phyloP scores from a whole-genome alignment of 2,113 vertebrate genomes.

The Theristicus caerulescens region DNA sequence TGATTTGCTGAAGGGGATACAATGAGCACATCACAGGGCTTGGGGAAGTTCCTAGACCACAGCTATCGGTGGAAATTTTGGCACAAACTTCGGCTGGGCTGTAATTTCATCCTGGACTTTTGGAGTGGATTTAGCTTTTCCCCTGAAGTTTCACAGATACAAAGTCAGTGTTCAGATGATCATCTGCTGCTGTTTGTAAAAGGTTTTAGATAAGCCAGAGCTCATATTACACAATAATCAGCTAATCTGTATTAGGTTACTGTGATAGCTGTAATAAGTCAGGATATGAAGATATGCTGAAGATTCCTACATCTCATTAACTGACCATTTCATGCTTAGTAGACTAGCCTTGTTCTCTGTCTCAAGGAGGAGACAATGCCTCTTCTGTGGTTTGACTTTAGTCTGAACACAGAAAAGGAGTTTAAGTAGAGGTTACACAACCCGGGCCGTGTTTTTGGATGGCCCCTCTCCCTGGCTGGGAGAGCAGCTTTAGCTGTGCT shows the following conservation, averaged over 20 bases:
- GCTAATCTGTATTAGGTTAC: not conserved
- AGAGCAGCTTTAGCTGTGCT: not conserved
- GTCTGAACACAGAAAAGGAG: not conserved
- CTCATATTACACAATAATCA: not conserved
- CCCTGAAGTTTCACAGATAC: not conserved
- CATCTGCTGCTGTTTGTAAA: slow-evolving; percentile 1
- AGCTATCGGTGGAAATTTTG: not conserved
- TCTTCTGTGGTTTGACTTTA: not conserved
- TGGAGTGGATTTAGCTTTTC: not conserved
- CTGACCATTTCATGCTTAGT: not conserved
- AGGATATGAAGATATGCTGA: not conserved
- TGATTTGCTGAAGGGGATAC: not conserved
- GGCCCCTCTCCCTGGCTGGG: not conserved
- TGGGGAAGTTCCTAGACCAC: not conserved
- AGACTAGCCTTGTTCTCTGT: not conserved
- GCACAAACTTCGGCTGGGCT: not conserved
- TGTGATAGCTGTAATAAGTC: not conserved
- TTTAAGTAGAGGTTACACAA: not conserved
- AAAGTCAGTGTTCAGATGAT: not conserved
- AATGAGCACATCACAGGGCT: not conserved
- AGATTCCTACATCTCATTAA: not conserved
- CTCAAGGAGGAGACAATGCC: not conserved
- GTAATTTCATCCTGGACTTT: not conserved
- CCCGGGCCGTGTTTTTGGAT: accelerated
- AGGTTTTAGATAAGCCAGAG: not conserved